Percentiles rank a stretch among this genome's conserved stretches.
Evolutionary conservation across 2,113 vertebrate species (phyloP).

Genomic region (Rhagologus leucostigma): DNA sequence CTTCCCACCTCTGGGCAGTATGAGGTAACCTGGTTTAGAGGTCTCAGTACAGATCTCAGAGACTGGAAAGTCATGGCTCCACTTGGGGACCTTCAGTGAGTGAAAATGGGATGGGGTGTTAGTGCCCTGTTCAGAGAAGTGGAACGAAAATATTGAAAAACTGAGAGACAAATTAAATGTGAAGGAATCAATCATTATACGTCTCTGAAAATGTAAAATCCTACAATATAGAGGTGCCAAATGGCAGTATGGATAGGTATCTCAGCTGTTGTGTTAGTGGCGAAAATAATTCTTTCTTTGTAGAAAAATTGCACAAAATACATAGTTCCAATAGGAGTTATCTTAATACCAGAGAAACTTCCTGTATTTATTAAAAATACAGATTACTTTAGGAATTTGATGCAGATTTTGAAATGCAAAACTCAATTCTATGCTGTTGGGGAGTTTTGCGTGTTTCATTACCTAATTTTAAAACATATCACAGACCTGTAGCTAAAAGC

Average conservation of each 20-base stretch:
- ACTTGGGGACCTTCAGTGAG: neutral
- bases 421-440: neutral
- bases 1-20: neutral
- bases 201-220: neutral
- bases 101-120: neutral
- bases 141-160: neutral
- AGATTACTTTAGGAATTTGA: neutral
- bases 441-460: neutral
- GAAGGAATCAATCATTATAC: neutral
- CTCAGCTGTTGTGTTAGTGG: neutral
- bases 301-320: neutral
- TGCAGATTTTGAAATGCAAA: neutral
- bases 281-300: neutral
- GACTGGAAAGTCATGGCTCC: neutral
- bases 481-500: neutral
- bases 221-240: neutral
- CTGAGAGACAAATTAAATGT: neutral
- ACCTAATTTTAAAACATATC: neutral
- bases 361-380: neutral
- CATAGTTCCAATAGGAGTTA: neutral
- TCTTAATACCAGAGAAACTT: neutral
- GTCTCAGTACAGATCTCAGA: neutral
- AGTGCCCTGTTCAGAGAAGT: neutral
- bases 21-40: conserved; percentile 10
- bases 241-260: neutral